phyloP scores from a whole-genome alignment of 2,797 vertebrate species.

The Enteromius unitaeniatus region DNA sequence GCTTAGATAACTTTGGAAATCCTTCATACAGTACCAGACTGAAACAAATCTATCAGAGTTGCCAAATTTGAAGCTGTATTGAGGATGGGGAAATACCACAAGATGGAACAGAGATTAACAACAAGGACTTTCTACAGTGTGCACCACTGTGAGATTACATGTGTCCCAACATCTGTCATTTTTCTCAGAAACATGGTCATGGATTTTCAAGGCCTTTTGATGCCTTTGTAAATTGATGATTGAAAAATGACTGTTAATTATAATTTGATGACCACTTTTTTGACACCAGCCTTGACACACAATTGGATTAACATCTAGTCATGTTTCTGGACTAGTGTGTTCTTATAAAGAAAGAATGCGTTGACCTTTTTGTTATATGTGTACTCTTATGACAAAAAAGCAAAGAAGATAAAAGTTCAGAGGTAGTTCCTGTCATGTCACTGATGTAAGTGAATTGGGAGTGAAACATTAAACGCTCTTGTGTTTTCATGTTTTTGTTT shows the following conservation, averaged over 20 bases:
- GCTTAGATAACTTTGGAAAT: background rate
- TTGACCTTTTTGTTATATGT: conserved; percentile 35
- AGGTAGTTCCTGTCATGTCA: background rate
- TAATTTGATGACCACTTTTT: background rate
- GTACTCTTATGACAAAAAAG: conserved; percentile 17
- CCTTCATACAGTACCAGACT: background rate
- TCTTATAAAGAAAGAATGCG: background rate
- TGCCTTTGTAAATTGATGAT: conserved; percentile 2
- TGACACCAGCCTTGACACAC: background rate
- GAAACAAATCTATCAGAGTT: background rate
- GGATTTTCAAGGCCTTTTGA: background rate
- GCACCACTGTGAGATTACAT: background rate
- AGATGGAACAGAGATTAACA: background rate
- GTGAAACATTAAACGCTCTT: background rate
- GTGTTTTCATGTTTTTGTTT: conserved; percentile 28
- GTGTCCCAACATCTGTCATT: background rate
- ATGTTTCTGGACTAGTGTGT: conserved; percentile 22
- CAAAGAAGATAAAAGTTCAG: conserved; percentile 5
- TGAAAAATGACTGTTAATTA: background rate
- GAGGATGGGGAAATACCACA: background rate
- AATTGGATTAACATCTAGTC: conserved; percentile 11
- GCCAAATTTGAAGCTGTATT: background rate
- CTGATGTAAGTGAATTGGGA: background rate
- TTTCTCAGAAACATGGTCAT: background rate
- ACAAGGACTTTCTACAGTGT: background rate